These are phyloP conservation scores for Ciconia stormi DNA, from an alignment of 2,113 vertebrate species.

Conservation along the genomic window DNA sequence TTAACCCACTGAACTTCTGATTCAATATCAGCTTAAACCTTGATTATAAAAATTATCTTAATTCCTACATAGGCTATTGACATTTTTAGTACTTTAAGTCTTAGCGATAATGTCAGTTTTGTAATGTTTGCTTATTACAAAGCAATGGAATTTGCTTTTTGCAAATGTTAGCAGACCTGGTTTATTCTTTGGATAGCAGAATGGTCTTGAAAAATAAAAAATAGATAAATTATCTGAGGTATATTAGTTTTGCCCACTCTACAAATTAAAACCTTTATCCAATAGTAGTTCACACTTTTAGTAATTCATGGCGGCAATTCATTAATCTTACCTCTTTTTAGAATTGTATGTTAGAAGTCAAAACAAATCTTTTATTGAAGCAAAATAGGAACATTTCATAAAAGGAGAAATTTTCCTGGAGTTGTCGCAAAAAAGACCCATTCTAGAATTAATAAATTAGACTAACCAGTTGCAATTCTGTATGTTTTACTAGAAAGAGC, in stretches of 20 bases:
- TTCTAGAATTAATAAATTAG: background rate
- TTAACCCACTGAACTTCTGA: background rate
- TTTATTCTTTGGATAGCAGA: background rate
- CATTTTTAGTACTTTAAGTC: background rate
- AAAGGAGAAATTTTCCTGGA: background rate
- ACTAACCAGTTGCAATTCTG: background rate
- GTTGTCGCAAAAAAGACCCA: background rate
- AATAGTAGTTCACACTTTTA: background rate
- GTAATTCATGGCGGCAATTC: background rate
- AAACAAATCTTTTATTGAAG: background rate
- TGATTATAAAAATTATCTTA: background rate
- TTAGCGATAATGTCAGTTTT: background rate
- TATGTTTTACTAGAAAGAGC: background rate
- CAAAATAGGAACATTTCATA: background rate
- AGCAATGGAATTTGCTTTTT: background rate
- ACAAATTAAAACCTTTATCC: background rate
- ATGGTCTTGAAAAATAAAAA: background rate
- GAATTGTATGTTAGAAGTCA: background rate
- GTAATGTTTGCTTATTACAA: background rate
- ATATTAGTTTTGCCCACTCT: background rate
- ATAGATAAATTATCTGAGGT: background rate
- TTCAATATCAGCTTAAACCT: background rate
- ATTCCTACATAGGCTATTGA: background rate
- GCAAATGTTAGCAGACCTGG: background rate
- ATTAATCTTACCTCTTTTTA: background rate